Evolutionary conservation across 2,888 invertebrate species (phyloP).

Genomic region (Pseudococcus viburni): DNA sequence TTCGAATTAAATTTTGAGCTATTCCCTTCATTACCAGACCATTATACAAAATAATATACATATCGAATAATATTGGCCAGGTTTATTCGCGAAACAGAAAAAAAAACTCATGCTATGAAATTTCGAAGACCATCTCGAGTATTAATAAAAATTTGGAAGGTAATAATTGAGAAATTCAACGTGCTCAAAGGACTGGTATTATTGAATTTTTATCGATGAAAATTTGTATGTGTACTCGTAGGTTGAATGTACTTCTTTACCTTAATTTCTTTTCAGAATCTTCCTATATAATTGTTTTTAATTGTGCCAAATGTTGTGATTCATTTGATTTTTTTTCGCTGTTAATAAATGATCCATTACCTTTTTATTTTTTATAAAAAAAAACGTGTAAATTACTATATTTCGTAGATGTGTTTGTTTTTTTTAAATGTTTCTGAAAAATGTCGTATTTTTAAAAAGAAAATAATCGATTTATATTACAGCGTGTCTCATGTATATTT

Average conservation of each 20-base stretch:
- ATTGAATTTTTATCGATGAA: conserved; percentile 1
- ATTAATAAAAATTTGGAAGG: background rate
- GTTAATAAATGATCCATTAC: conserved; percentile 46
- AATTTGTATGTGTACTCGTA: background rate
- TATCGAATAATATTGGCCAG: background rate
- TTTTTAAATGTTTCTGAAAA: conserved; percentile 48
- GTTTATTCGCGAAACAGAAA: background rate
- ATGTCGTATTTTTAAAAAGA: conserved; percentile 30
- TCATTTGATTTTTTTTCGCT: conserved; percentile 35
- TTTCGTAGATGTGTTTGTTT: conserved; percentile 40
- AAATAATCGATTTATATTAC: conserved; percentile 43
- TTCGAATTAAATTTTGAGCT: too few relatives aligned
- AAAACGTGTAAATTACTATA: conserved; percentile 44
- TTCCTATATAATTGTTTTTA: conserved; percentile 44
- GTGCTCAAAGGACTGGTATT: conserved; percentile 29
- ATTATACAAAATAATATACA: conserved; percentile 7
- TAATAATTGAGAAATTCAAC: background rate
- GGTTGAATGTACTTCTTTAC: conserved; percentile 32
- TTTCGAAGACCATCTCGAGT: background rate
- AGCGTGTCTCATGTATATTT: conserved; percentile 39
- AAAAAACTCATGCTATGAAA: background rate
- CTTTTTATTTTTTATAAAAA: conserved; percentile 47
- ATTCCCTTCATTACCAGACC: background rate
- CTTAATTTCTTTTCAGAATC: conserved; percentile 30
- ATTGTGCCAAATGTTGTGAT: conserved; percentile 55